Conservation (phyloP, 2,797 vertebrate species). For the Notolabrus celidotus region DNA sequence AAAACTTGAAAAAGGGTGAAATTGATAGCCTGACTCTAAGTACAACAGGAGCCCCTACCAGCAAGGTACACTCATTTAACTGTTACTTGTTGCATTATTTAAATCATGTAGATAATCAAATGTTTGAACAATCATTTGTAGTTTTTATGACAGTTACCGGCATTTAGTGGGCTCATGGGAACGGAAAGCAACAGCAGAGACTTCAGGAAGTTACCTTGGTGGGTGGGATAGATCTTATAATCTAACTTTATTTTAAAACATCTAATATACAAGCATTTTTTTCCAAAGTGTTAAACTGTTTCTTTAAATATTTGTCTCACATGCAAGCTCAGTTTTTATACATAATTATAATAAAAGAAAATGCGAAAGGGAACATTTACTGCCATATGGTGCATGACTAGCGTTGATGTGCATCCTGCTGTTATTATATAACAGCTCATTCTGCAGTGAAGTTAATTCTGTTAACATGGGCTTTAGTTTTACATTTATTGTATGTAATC, state of each 20-base stretch:
- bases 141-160: too few relatives aligned
- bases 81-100: too few relatives aligned
- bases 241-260: background rate
- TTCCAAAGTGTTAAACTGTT: background rate
- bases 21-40: background rate
- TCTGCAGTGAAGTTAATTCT: constrained; percentile 6
- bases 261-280: background rate
- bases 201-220: background rate
- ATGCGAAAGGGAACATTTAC: constrained; percentile 19
- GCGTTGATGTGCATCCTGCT: constrained; percentile 12
- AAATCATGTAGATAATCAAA: too few relatives aligned
- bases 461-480: constrained; percentile 14
- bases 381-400: background rate
- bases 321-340: background rate
- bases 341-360: constrained; percentile 1
- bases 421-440: background rate
- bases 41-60: too few relatives aligned
- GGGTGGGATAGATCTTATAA: background rate
- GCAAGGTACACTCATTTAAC: too few relatives aligned
- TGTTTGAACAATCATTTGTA: too few relatives aligned
- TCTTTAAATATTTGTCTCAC: background rate
- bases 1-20: background rate
- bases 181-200: background rate
- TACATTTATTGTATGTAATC: constrained; percentile 11
- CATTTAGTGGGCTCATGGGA: background rate